phyloP scores from a whole-genome alignment of 1,140 invertebrate genomes.

The Heliconius hermathena region DNA sequence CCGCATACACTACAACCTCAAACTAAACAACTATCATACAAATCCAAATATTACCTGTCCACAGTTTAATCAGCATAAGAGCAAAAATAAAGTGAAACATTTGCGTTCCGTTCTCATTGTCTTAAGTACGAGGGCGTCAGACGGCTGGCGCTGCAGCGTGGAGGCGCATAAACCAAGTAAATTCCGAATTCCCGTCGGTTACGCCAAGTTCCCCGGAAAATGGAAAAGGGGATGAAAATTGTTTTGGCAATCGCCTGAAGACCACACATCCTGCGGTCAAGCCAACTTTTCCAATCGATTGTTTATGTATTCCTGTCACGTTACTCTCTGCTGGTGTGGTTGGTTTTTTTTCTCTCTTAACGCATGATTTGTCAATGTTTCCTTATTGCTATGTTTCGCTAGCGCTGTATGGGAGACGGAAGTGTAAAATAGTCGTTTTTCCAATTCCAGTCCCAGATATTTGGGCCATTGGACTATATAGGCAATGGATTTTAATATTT shows the following conservation, averaged over 20 bases:
- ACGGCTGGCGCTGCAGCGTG: constrained; percentile 47
- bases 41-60: not conserved
- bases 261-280: constrained; percentile 81
- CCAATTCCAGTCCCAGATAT: not conserved
- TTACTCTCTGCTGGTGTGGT: constrained; percentile 38
- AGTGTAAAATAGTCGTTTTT: not conserved
- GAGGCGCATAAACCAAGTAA: constrained; percentile 64
- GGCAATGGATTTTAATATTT: not conserved
- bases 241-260: constrained; percentile 79
- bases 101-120: constrained; percentile 43
- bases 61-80: constrained; percentile 33
- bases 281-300: constrained; percentile 74
- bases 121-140: constrained; percentile 51
- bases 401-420: not conserved
- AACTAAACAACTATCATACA: not conserved
- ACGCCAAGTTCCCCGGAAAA: constrained; percentile 77
- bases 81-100: constrained; percentile 34
- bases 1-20: no score
- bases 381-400: constrained; percentile 10
- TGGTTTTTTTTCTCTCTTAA: constrained; percentile 29
- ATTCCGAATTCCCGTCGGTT: constrained; percentile 70
- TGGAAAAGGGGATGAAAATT: constrained; percentile 77
- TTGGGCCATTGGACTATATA: not conserved
- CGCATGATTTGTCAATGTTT: constrained; percentile 32
- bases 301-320: constrained; percentile 70